Conservation (phyloP, 2,797 vertebrate genomes). For the Anniella stebbinsi region DNA sequence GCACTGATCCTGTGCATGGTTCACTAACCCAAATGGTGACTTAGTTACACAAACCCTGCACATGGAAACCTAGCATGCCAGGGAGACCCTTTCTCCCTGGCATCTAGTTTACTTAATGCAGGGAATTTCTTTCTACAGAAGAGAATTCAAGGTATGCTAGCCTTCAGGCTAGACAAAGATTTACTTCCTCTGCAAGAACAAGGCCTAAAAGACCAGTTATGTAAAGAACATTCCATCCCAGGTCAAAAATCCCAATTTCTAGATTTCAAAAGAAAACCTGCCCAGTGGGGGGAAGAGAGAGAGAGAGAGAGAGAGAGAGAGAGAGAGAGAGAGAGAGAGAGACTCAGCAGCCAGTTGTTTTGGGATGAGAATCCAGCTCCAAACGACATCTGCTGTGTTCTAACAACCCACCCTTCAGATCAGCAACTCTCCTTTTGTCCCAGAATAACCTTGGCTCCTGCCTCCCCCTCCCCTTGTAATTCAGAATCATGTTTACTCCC, state of each 20-base stretch:
- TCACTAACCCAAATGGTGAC: neutral
- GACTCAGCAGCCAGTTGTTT: neutral
- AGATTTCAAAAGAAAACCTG: neutral
- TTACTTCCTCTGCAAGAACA: neutral
- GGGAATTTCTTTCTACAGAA: neutral
- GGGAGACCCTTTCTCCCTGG: neutral
- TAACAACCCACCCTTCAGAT: neutral
- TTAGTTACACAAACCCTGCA: neutral
- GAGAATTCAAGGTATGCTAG: neutral
- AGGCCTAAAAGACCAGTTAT: neutral
- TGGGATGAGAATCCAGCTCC: neutral
- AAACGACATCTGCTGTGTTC: neutral
- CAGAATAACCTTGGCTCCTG: constrained; percentile 26
- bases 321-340: neutral
- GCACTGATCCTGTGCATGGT: neutral
- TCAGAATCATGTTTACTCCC: neutral
- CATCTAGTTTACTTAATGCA: neutral
- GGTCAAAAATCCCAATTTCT: neutral
- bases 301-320: neutral
- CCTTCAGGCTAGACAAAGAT: no score
- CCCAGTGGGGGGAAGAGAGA: neutral
- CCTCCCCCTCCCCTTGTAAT: neutral
- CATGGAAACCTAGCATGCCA: neutral
- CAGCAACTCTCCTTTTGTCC: constrained; percentile 24
- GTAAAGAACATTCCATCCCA: neutral